Percentiles rank a stretch among this genome's conserved stretches.
Evolutionary conservation across 2,888 invertebrate genomes (phyloP).

Genomic region (Caenorhabditis doughertyi): DNA sequence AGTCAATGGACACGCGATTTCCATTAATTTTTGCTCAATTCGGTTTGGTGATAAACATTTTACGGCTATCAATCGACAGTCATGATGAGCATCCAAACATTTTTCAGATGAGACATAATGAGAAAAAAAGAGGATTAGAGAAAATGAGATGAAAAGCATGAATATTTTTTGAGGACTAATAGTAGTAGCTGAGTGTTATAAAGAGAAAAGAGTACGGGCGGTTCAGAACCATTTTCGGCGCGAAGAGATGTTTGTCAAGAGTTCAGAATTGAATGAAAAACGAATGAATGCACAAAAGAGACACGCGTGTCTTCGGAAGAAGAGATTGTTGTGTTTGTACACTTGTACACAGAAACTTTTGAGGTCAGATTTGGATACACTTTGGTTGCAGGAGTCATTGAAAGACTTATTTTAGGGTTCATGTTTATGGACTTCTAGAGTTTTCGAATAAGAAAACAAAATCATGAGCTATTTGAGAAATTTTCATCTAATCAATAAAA

Average conservation of each 20-base stretch:
- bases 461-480: no score
- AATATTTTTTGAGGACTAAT: background rate
- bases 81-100: constrained; percentile 44
- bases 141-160: background rate
- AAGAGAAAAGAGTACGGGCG: background rate
- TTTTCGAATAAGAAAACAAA: no score
- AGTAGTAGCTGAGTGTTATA: background rate
- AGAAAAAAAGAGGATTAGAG: constrained; percentile 12
- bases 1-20: constrained; percentile 52
- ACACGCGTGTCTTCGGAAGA: background rate
- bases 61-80: constrained; percentile 53
- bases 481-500: constrained; percentile 3
- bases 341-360: background rate
- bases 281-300: background rate
- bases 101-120: constrained; percentile 18
- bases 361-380: no score
- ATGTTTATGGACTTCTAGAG: no score
- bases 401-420: no score
- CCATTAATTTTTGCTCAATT: constrained; percentile 63
- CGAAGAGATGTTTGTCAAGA: constrained; percentile 33
- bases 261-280: constrained; percentile 5
- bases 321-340: background rate
- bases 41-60: constrained; percentile 64
- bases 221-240: constrained; percentile 29
- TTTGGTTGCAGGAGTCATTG: no score